Evolutionary conservation across 2,113 vertebrate species (phyloP), one percentile per base, ranked within the genome.

Genomic region (Pipra filicauda): DNA sequence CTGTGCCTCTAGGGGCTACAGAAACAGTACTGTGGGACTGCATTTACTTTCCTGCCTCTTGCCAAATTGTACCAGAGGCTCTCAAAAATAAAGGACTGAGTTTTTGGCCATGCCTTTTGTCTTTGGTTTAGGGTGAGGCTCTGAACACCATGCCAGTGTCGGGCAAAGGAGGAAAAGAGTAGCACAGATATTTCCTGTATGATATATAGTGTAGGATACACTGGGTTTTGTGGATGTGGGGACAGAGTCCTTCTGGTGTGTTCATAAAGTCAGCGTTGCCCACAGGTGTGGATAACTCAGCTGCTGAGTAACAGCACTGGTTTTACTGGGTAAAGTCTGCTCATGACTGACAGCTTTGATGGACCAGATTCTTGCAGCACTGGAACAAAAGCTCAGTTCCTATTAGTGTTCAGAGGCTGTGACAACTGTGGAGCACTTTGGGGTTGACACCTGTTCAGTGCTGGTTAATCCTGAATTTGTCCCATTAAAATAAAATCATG

Each of bases 401-500:
- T 66, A 30, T 94, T 70, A 94, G 51, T 4, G 59, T 55, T 94
- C 48, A 59, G 88, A 64, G 83, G 46, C 79, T 90, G 71, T 92
- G 95, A 95, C 82, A 70, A 64, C 49, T 27, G 43, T 14, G 26
- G 41, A 89, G 59, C 93, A 95, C 86, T 91, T 81, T 88, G 44
- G 66, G 44, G 61, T 44, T 96, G 95, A 93, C 89, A 91, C 95
- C 93, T 93, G 37, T 93, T 88, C 88, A 51, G 31, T 41, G 52
- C 73, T 93, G 93, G 69, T 92, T 92, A 80, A 81, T 92, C 91
- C 86, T 89, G 83, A 89, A 92, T 95, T 89, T 89, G 37, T 78
- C 66, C 86, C 86, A 93, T 92, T 96, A 89, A 95, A 93, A 92
- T 46, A 75, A 86, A 93, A 95, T 95, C 57, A 43, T 46, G 46